These are phyloP conservation scores for Sinella curviseta DNA, from an alignment of 1,140 invertebrate species.

Conservation along the genomic window DNA sequence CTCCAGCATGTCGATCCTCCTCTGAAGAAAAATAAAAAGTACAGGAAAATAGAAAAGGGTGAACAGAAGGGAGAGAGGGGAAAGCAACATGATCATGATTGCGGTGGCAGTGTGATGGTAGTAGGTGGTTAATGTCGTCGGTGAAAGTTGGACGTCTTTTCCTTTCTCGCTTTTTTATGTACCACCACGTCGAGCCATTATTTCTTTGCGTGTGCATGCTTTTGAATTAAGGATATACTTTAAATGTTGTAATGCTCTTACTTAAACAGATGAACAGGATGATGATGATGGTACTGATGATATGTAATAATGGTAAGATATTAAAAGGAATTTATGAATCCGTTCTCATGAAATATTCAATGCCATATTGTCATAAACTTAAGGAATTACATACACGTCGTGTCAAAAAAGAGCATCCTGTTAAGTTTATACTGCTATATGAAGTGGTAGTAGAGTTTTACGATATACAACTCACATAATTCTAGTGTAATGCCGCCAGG, in stretches of 20 bases:
- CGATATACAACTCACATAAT: too few species aligned
- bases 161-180: neutral
- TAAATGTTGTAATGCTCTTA: neutral
- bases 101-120: neutral
- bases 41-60: neutral
- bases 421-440: too few species aligned
- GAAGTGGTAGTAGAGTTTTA: too few species aligned
- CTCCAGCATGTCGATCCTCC: slow-evolving; percentile 9
- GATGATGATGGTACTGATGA: neutral
- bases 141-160: neutral
- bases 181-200: neutral
- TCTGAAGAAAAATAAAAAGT: slow-evolving; percentile 17
- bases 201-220: neutral
- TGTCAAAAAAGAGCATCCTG: too few species aligned
- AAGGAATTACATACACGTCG: too few species aligned
- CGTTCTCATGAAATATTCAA: neutral
- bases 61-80: too few species aligned
- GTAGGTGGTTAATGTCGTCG: neutral
- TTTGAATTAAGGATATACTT: neutral
- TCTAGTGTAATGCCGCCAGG: too few species aligned
- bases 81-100: too few species aligned
- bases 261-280: neutral
- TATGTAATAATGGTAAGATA: neutral
- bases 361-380: neutral
- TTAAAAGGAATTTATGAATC: slow-evolving; percentile 4